These are phyloP conservation scores for Ceratina calcarata DNA, from an alignment of 1,140 invertebrate species.

Conservation along the genomic window DNA sequence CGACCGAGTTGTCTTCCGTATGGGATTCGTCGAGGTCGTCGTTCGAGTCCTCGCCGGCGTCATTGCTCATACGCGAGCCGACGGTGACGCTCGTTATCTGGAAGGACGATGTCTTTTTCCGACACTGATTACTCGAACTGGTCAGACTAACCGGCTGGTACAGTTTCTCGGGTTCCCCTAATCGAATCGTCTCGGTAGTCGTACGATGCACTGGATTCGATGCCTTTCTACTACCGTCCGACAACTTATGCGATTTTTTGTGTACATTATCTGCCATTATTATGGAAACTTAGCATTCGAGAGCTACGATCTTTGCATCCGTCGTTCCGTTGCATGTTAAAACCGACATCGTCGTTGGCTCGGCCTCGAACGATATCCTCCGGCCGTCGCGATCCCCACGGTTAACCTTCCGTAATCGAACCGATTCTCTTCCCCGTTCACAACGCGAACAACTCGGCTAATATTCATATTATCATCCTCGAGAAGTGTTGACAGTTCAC, in stretches of 20 bases:
- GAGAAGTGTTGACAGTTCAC: conserved; percentile 72
- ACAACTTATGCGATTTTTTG: conserved; percentile 75
- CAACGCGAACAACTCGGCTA: background rate
- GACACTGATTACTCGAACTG: conserved; percentile 69
- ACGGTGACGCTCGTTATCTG: conserved; percentile 95
- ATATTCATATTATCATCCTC: conserved; percentile 59
- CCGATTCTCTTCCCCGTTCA: background rate
- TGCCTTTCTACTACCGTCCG: conserved; percentile 69
- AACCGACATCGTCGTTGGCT: conserved; percentile 55
- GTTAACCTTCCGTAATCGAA: conserved; percentile 17
- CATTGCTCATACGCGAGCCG: conserved; percentile 88
- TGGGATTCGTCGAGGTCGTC: conserved; percentile 97
- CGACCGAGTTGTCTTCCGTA: conserved; percentile 88
- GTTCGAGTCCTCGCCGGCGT: conserved; percentile 94
- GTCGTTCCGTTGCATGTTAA: conserved; percentile 65
- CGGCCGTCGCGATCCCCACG: background rate
- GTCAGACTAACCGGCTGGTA: conserved; percentile 67
- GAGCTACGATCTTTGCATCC: conserved; percentile 52
- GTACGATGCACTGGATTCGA: conserved; percentile 86
- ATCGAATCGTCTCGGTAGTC: conserved; percentile 88
- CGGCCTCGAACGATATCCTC: conserved; percentile 4
- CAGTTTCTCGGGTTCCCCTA: conserved; percentile 83
- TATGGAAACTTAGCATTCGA: conserved; percentile 63
- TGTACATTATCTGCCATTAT: conserved; percentile 78
- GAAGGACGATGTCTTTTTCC: conserved; percentile 93